Conservation (phyloP, 2,113 vertebrate genomes). For the Xerus inauris region DNA sequence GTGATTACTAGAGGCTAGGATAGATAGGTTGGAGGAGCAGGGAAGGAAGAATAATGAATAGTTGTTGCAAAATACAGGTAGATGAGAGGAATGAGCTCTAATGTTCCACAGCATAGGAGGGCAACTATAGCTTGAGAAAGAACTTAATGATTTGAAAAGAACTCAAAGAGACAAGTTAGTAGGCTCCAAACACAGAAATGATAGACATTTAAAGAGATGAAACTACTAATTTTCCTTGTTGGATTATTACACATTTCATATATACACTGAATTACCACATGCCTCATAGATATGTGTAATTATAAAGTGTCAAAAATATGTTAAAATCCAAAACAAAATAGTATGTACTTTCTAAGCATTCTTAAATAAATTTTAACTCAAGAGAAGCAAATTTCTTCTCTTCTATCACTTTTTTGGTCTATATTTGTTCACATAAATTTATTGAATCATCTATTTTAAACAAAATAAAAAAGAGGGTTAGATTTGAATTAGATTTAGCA, state of each 20-base stretch:
- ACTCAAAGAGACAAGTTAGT: neutral
- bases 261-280: too few relatives aligned
- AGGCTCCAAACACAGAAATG: neutral
- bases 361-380: neutral
- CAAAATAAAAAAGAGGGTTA: neutral
- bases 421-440: neutral
- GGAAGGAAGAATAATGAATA: neutral
- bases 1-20: neutral
- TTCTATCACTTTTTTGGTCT: neutral
- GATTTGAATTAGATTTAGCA: neutral
- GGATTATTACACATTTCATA: neutral
- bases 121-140: too few relatives aligned
- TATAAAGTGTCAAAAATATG: neutral
- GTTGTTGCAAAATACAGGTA: too few relatives aligned
- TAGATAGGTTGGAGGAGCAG: too few relatives aligned
- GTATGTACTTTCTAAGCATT: too few relatives aligned
- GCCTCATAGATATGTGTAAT: too few relatives aligned
- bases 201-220: neutral
- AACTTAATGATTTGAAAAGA: neutral
- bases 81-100: neutral
- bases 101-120: neutral
- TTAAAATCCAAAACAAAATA: neutral
- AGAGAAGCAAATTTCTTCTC: neutral
- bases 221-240: neutral
- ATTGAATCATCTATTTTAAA: neutral